Conservation (phyloP, 2,113 vertebrate species). For the Odobenus rosmarus region DNA sequence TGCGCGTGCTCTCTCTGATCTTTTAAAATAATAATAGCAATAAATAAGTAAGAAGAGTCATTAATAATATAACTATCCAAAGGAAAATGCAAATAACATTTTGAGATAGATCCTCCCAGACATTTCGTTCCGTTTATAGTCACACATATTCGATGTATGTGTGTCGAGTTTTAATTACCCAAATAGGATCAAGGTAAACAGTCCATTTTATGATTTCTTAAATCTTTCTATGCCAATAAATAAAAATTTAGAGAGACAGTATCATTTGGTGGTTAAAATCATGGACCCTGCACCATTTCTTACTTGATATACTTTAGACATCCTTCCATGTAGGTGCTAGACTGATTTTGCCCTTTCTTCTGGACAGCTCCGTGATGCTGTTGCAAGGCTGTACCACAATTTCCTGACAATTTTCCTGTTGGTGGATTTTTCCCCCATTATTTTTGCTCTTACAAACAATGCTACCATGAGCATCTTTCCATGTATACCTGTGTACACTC, state of each 20-base stretch:
- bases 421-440: neutral
- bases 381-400: neutral
- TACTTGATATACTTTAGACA: neutral
- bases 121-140: neutral
- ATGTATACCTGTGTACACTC: neutral
- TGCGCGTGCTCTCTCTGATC: neutral
- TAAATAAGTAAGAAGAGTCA: neutral
- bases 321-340: neutral
- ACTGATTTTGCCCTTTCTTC: neutral
- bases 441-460: neutral
- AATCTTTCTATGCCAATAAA: neutral
- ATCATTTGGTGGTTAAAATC: neutral
- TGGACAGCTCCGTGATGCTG: neutral
- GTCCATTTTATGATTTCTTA: neutral
- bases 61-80: neutral
- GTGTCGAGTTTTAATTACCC: neutral
- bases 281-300: neutral
- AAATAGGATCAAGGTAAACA: neutral
- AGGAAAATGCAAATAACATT: neutral
- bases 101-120: neutral
- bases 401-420: neutral
- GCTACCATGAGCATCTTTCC: neutral
- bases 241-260: neutral
- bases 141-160: neutral
- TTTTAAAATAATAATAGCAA: neutral